Conservation (phyloP, 2,888 invertebrate species). For the Xestobium rufovillosum region DNA sequence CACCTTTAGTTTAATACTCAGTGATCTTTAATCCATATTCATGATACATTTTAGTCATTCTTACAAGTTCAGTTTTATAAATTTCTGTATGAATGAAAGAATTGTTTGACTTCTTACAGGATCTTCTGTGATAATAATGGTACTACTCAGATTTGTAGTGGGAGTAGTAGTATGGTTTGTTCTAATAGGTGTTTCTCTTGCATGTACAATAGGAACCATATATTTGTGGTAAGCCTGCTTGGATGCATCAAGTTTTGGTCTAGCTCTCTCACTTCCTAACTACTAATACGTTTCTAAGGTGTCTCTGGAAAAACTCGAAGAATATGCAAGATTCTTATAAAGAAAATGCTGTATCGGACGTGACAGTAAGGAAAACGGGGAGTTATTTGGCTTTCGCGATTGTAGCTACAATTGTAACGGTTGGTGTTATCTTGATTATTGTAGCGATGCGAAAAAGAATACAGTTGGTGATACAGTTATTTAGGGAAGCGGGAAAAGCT, state of each 20-base stretch:
- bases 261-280: background rate
- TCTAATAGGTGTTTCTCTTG: conserved; percentile 46
- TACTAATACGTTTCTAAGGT: conserved; percentile 33
- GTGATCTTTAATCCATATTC: too few relatives aligned
- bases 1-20: too few relatives aligned
- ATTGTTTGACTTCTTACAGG: too few relatives aligned
- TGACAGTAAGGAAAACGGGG: conserved; percentile 33
- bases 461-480: conserved; percentile 53
- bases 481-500: conserved; percentile 60
- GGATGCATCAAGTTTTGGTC: conserved; percentile 1
- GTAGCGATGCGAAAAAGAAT: conserved; percentile 56
- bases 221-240: conserved; percentile 50
- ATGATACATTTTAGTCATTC: too few relatives aligned
- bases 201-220: conserved; percentile 48
- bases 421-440: conserved; percentile 48
- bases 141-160: conserved; percentile 52
- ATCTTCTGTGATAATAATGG: conserved; percentile 48
- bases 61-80: too few relatives aligned
- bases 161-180: conserved; percentile 57
- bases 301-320: conserved; percentile 41
- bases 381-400: conserved; percentile 52
- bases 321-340: conserved; percentile 26
- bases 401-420: conserved; percentile 51
- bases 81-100: too few relatives aligned
- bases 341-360: conserved; percentile 22